Percentiles rank a stretch among this genome's conserved stretches.
phyloP scores from a whole-genome alignment of 2,797 vertebrate species.

The Sciaenops ocellatus region DNA sequence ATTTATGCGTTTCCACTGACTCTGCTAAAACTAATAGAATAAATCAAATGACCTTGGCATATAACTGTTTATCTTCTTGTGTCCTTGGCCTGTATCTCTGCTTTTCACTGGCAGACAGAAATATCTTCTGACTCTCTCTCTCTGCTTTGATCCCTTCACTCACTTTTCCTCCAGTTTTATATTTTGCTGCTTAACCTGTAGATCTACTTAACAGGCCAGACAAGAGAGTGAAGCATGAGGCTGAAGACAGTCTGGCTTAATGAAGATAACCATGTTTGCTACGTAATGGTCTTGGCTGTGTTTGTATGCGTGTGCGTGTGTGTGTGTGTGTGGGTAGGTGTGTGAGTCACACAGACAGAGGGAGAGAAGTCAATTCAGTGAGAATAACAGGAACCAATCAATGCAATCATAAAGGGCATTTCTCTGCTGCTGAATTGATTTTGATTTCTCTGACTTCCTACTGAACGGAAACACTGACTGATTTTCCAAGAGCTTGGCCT shows the following conservation, averaged over 20 bases:
- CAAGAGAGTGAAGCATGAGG: constrained; percentile 52
- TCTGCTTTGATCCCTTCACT: constrained; percentile 44
- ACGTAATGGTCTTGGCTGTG: constrained; percentile 47
- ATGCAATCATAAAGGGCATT: constrained; percentile 62
- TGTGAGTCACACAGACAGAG: constrained; percentile 29
- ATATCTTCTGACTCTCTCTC: neutral
- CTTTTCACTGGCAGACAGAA: neutral
- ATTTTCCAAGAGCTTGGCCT: constrained; percentile 26
- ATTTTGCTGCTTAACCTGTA: constrained; percentile 66
- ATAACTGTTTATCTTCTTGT: neutral
- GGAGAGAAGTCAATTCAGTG: constrained; percentile 39
- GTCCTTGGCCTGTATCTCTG: constrained; percentile 6
- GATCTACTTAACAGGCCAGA: constrained; percentile 75
- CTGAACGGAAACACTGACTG: constrained; percentile 34
- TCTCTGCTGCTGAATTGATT: constrained; percentile 62
- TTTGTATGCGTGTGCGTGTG: constrained; percentile 15
- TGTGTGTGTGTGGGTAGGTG: constrained; percentile 21
- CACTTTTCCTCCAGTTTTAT: constrained; percentile 55
- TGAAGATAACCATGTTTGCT: constrained; percentile 70
- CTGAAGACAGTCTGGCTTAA: constrained; percentile 65
- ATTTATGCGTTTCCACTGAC: neutral
- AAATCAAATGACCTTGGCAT: neutral
- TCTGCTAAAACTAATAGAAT: neutral
- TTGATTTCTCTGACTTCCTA: constrained; percentile 49
- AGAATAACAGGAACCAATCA: constrained; percentile 75